Percentiles rank a stretch among this genome's conserved stretches.
Evolutionary conservation across 2,113 vertebrate species (phyloP).

Genomic region (Myocastor coypus): DNA sequence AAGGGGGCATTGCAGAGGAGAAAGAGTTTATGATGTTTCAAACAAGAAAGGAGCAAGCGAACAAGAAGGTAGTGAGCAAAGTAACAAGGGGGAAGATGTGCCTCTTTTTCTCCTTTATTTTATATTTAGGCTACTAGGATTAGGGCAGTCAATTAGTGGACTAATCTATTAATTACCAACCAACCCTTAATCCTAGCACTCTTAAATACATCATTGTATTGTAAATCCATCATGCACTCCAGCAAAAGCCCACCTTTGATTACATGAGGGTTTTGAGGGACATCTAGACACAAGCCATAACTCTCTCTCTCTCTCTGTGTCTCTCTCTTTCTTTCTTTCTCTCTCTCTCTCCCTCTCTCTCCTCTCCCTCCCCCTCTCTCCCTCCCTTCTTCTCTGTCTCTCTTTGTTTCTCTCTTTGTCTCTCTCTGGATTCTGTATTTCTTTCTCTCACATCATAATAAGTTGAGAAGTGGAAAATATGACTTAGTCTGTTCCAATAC

Average conservation of each 20-base stretch:
- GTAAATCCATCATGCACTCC: background rate
- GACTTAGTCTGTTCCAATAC: background rate
- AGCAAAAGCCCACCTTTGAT: background rate
- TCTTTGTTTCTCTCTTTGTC: background rate
- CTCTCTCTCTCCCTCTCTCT: background rate
- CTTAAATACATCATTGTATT: background rate
- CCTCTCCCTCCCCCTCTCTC: too few relatives aligned
- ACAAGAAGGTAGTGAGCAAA: background rate
- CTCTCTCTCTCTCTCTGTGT: background rate
- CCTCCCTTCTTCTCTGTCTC: background rate
- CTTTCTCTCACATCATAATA: background rate
- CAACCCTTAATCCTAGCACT: background rate
- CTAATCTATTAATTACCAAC: background rate
- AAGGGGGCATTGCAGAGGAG: background rate
- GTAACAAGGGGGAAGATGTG: background rate
- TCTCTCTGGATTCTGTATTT: background rate
- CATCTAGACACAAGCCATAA: background rate
- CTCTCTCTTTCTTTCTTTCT: background rate
- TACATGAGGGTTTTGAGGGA: background rate
- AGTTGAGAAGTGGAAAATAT: conserved; percentile 37
- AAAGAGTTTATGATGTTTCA: background rate
- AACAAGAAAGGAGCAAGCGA: too few relatives aligned
- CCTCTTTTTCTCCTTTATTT: background rate
- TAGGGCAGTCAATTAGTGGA: background rate
- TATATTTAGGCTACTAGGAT: background rate